Evolutionary conservation across 2,888 invertebrate species (phyloP), one percentile per base, ranked within the genome.

Genomic region (Cerastis leucographa): DNA sequence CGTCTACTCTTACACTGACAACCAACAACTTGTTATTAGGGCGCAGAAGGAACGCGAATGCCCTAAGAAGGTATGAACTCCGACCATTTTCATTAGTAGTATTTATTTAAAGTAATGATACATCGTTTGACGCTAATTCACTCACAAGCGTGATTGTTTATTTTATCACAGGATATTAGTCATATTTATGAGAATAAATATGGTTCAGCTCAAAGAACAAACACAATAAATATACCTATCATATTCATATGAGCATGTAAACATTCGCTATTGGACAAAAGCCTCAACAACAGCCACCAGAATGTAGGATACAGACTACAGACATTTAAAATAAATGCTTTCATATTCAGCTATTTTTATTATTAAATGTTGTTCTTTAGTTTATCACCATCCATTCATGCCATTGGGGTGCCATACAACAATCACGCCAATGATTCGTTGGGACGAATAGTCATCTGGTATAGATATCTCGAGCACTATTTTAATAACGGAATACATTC

Each of bases 1-100:
- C 91, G 98, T 99, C 68, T 99, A 99, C 91, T 98, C 98, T 59
- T 99, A 98, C 92, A 97, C 98, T 90, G 96, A 97, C 81, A 96
- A 97, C 66, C 97, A 97, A 80, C 97, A 97, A 88, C 97, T 98
- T 29, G 96, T 97, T 79, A 98, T 99, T 19, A 96, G 98, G 82
- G 99, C 98, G 14, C 98, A 98, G 94, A 97, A 98, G 94, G 98
- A 98, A 80, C 97, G 98, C 85, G 98, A 98, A 89, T 99, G 99
- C 92, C 99, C 98, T 17, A 98, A 98, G 44, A 98, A 98, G 96
- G 97, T 98, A 93, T 19, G 84, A 19, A 54, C 6, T 14, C 35
- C 9, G 2, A 29, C 42, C 2, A 61, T 22, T n/a, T 49, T 68
- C 6, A 35, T 49, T 44, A 2, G 1, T 11, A 40, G 2, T 44